These are phyloP conservation scores for Brachypterus glaber DNA, from an alignment of 2,888 invertebrate genomes.

Conservation along the genomic window DNA sequence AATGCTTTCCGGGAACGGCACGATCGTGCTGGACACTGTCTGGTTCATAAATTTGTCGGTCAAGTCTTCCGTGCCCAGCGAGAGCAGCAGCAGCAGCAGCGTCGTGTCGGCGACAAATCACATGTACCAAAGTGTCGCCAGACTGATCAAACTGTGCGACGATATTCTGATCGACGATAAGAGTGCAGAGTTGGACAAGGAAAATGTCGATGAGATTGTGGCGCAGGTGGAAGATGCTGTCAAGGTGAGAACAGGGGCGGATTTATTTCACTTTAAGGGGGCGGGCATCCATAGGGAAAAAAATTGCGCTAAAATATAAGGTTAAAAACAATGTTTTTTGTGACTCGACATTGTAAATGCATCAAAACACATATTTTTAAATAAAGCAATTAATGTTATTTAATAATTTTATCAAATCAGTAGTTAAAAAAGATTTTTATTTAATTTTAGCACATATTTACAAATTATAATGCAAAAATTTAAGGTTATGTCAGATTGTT, in stretches of 20 bases:
- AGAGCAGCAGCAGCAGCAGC: conserved; percentile 47
- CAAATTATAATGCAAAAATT: no score
- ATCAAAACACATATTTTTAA: no score
- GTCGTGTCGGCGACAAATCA: conserved; percentile 74
- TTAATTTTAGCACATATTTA: no score
- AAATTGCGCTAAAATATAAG: no score
- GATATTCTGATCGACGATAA: conserved; percentile 72
- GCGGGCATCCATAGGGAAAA: no score
- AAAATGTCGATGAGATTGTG: conserved; percentile 56
- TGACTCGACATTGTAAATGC: no score
- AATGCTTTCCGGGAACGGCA: conserved; percentile 89
- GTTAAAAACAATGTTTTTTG: no score
- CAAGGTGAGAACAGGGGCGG: conserved; percentile 50
- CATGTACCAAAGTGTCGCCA: conserved; percentile 77
- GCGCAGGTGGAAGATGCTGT: conserved; percentile 64
- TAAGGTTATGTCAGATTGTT: no score
- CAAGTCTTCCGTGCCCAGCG: conserved; percentile 34
- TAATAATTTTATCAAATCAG: no score
- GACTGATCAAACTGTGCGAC: conserved; percentile 82
- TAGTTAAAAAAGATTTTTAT: no score
- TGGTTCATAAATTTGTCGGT: conserved; percentile 66
- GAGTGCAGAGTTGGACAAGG: conserved; percentile 53
- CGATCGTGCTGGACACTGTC: conserved; percentile 85
- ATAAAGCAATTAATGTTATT: no score
- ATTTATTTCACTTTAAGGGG: no score